Conservation (phyloP, 2,888 invertebrate genomes). For the Eupelmus urozonus region DNA sequence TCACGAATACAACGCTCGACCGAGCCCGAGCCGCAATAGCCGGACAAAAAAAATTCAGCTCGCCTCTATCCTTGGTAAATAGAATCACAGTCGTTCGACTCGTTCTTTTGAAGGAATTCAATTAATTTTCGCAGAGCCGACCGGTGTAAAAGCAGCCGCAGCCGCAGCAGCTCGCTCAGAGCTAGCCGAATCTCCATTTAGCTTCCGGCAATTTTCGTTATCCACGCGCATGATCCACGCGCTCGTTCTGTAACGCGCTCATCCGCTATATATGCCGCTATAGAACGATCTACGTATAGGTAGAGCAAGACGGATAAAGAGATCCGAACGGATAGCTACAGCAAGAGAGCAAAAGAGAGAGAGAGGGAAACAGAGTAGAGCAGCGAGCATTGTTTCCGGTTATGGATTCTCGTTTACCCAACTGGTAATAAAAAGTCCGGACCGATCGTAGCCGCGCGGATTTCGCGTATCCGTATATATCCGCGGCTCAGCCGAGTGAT, state of each 20-base stretch:
- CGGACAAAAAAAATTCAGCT: slow-evolving; percentile 2
- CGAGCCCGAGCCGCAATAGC: neutral
- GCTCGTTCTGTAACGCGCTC: no score
- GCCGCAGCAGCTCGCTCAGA: neutral
- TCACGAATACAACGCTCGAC: slow-evolving; percentile 3
- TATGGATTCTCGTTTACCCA: slow-evolving; percentile 32
- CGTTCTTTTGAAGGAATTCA: slow-evolving; percentile 15
- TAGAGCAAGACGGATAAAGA: slow-evolving; percentile 15
- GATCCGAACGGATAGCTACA: neutral
- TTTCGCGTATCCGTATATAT: no score
- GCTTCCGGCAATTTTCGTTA: slow-evolving; percentile 20
- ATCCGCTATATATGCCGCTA: neutral
- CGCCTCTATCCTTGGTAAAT: neutral
- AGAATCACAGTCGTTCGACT: neutral
- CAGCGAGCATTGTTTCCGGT: slow-evolving; percentile 10
- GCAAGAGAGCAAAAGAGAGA: no score
- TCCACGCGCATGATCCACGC: neutral
- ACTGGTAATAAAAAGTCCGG: slow-evolving; percentile 23
- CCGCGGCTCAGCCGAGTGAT: no score
- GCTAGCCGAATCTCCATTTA: slow-evolving; percentile 18
- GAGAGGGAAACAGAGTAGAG: neutral
- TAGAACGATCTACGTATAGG: neutral
- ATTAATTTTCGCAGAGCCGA: slow-evolving; percentile 33
- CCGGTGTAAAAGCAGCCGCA: neutral
- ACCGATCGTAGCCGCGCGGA: no score